These are phyloP conservation scores for Galleria mellonella DNA, from an alignment of 1,140 invertebrate species.

Conservation along the genomic window DNA sequence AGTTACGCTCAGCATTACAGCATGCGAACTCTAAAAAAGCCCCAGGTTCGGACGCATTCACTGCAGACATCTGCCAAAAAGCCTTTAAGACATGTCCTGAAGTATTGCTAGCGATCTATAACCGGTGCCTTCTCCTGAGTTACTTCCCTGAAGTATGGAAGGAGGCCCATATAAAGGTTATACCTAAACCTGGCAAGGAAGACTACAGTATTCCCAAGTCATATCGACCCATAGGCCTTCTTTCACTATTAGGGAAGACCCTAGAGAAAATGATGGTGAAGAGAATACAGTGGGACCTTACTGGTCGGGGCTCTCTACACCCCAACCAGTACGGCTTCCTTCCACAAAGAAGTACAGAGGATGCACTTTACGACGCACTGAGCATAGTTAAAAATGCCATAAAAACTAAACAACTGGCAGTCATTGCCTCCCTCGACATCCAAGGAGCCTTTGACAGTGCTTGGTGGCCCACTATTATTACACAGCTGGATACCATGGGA, in stretches of 20 bases:
- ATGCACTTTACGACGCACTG: not conserved
- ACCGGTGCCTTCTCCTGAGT: not conserved
- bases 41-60: slow-evolving; percentile 4
- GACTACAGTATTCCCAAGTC: not conserved
- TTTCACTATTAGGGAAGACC: not conserved
- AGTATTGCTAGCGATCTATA: not conserved
- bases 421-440: slow-evolving; percentile 5
- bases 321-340: not conserved
- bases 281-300: not conserved
- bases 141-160: not conserved
- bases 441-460: slow-evolving; percentile 9
- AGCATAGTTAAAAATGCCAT: not conserved
- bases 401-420: not conserved
- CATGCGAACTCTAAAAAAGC: slow-evolving; percentile 6
- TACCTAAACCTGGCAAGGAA: not conserved
- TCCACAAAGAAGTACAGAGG: not conserved
- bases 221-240: not conserved
- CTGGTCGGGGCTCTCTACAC: not conserved
- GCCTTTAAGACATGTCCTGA: not conserved
- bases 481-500: not conserved
- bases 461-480: slow-evolving; percentile 2
- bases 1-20: not conserved
- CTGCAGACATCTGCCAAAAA: slow-evolving; percentile 3
- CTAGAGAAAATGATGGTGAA: not conserved
- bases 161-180: not conserved